A percentile compares a stretch with the other conserved stretches of the same genome.
These are phyloP conservation scores for Chironomus riparius DNA, from an alignment of 2,888 invertebrate genomes.

Conservation along the genomic window DNA sequence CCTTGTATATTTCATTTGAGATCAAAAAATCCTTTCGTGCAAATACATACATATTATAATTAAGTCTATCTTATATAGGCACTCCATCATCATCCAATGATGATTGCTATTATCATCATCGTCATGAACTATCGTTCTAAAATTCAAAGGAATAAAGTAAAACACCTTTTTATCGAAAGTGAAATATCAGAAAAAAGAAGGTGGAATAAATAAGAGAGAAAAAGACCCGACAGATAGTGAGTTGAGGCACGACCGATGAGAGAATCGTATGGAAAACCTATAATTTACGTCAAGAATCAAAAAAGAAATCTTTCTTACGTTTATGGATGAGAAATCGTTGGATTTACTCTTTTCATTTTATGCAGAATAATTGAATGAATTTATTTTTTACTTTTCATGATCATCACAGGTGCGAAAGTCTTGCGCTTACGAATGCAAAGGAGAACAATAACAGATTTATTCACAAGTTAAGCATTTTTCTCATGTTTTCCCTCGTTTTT, in stretches of 20 bases:
- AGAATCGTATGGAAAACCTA: constrained; percentile 10
- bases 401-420: constrained; percentile 3
- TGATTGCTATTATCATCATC: neutral
- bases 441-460: too few relatives aligned
- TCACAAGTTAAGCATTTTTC: too few relatives aligned
- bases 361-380: neutral
- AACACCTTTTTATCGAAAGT: neutral
- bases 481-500: too few relatives aligned
- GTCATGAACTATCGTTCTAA: neutral
- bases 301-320: neutral
- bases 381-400: neutral
- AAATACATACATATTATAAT: neutral
- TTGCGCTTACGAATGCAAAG: neutral
- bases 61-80: neutral
- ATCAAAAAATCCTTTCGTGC: neutral
- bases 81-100: neutral
- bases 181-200: neutral
- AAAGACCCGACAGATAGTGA: neutral
- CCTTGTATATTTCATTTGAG: neutral
- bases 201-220: neutral
- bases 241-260: neutral
- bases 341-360: neutral
- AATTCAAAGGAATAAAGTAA: neutral
- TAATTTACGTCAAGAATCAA: constrained; percentile 21
- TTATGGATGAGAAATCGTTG: neutral